Evolutionary conservation across 2,888 invertebrate genomes (phyloP), one percentile per base, ranked within the genome.

Genomic region (Antheraea yamamai): DNA sequence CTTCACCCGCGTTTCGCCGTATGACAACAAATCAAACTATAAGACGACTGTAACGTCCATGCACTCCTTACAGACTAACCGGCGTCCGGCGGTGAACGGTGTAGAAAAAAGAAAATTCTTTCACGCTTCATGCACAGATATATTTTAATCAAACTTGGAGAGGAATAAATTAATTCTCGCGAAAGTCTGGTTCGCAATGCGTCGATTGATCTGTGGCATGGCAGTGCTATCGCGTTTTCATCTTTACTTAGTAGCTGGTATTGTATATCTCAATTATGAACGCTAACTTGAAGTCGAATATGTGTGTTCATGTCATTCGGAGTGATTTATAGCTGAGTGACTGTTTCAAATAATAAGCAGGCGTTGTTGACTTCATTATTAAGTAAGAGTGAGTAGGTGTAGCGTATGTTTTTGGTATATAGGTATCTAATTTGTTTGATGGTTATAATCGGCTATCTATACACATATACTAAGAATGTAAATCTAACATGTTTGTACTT

Each of bases 71-170:
- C 88, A 86, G 87, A 92, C 93, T 93, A 90, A 88, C 87, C 85
- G 79, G 82, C 82, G 84, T 80, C 84, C 86, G 87, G 77, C 85
- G 81, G 80, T 84, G 84, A 84, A 81, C 85, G 85, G 81, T 85
- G 86, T 87, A 88, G 87, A 88, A 93, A 91, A 92, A 94, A 94
- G 94, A 93, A 95, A 94, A 93, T 93, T 89, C 88, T 90, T 94
- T 93, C 92, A 95, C 93, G 94, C 91, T 91, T 88, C 88, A 87
- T 92, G 94, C 92, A 89, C 92, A 88, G 88, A 90, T 91, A 91
- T 91, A 90, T 92, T 91, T 92, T 92, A 92, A 91, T 92, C 92
- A 91, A 92, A 87, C 84, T 84, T 83, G 83, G 87, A 88, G 89
- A 90, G 87, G 90, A 93, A 93, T 92, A 90, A 91, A 92, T 94